phyloP scores from a whole-genome alignment of 2,797 vertebrate species.

The Molossus alvarezi region DNA sequence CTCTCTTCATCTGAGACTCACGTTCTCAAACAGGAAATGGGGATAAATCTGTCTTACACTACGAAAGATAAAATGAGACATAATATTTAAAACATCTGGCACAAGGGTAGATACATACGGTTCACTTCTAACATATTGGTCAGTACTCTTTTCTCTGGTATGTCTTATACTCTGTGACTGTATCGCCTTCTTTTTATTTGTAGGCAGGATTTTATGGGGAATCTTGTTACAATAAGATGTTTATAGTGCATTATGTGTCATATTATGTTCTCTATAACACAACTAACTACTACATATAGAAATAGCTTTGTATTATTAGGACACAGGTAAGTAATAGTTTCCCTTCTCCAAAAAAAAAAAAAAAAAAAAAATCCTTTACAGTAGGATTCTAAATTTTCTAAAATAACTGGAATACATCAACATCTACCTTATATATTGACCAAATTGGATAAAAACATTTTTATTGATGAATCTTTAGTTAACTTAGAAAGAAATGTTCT shows the following conservation, averaged over 20 bases:
- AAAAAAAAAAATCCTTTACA: background rate
- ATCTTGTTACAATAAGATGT: background rate
- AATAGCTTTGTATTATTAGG: background rate
- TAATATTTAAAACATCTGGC: background rate
- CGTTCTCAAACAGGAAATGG: background rate
- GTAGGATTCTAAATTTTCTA: conserved; percentile 23
- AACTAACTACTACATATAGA: background rate
- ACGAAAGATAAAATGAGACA: background rate
- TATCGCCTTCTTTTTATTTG: background rate
- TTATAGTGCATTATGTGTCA: background rate
- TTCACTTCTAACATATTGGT: background rate
- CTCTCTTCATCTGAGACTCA: background rate
- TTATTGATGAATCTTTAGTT: conserved; percentile 44
- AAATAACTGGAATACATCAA: background rate
- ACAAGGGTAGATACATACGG: background rate
- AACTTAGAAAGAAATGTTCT: conserved; percentile 35
- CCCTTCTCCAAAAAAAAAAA: background rate
- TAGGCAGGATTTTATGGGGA: conserved; percentile 21
- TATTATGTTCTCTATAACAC: background rate
- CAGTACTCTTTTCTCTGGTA: background rate
- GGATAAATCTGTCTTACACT: background rate
- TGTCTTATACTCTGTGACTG: background rate
- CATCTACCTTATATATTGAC: background rate
- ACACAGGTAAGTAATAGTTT: background rate
- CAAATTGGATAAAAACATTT: conserved; percentile 19